These are phyloP conservation scores for Mus pahari DNA, from an alignment of 2,113 vertebrate genomes.

Conservation along the genomic window DNA sequence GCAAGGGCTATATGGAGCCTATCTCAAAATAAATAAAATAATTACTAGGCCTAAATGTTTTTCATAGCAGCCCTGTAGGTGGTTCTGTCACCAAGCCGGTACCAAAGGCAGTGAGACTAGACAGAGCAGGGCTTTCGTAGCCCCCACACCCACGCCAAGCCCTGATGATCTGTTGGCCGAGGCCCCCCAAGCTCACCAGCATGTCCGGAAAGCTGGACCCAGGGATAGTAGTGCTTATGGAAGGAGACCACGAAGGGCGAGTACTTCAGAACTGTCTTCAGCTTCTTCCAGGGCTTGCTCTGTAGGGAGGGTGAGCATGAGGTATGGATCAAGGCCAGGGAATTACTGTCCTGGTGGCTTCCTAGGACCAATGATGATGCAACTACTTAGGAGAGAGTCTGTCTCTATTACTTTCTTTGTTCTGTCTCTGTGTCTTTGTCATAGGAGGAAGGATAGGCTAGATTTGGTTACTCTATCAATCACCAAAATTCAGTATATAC, in stretches of 20 bases:
- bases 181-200: conserved; percentile 85
- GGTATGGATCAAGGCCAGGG: not conserved
- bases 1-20: not conserved
- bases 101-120: not conserved
- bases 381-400: not conserved
- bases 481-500: not conserved
- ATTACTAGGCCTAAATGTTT: not conserved
- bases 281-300: conserved; percentile 92
- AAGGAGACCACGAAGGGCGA: conserved; percentile 92
- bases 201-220: conserved; percentile 95
- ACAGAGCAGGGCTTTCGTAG: not conserved
- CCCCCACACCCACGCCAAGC: not conserved
- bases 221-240: conserved; percentile 92
- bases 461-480: not conserved
- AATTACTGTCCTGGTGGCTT: not conserved
- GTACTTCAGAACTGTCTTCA: conserved; percentile 93
- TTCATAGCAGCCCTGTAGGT: not conserved
- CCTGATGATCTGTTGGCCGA: not conserved
- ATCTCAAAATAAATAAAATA: not conserved
- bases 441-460: not conserved
- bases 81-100: not conserved
- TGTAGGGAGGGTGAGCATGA: conserved; percentile 24
- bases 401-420: not conserved
- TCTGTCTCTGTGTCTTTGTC: not conserved
- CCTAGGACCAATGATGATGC: not conserved